These are phyloP conservation scores for Orestias chungarensis DNA, from an alignment of 2,797 vertebrate species.

Conservation along the genomic window DNA sequence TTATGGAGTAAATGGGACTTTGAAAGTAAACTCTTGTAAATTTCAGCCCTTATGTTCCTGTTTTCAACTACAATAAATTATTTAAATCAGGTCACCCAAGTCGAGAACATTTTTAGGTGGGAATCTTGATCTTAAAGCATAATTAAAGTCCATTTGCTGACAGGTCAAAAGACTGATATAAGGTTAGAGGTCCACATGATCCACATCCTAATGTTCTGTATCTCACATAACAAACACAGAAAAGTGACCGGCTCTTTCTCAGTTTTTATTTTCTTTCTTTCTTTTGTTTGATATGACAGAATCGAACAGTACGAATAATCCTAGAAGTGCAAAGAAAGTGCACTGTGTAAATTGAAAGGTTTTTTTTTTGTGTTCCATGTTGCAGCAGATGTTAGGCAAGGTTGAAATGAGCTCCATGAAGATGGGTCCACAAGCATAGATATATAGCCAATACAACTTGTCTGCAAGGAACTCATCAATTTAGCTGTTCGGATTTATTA, in stretches of 20 bases:
- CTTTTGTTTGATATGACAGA: not conserved
- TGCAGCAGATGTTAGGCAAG: not conserved
- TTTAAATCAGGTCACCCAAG: not conserved
- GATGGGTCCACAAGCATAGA: not conserved
- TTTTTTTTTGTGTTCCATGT: not conserved
- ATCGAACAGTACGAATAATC: not conserved
- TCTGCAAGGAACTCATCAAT: not conserved
- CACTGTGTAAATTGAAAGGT: not conserved
- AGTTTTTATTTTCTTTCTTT: no score
- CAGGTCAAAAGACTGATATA: not conserved
- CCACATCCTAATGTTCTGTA: not conserved
- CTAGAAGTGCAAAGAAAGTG: not conserved
- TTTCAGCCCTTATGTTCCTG: not conserved
- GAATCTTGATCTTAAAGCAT: not conserved
- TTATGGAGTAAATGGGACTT: not conserved
- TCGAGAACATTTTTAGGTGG: not conserved
- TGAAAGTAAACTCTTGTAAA: not conserved
- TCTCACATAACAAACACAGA: not conserved
- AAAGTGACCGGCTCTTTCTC: not conserved
- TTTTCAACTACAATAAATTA: not conserved
- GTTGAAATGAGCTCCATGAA: not conserved
- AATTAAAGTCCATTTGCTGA: not conserved
- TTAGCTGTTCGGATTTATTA: not conserved
- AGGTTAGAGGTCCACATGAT: not conserved
- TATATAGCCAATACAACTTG: not conserved